phyloP scores from a whole-genome alignment of 2,797 vertebrate genomes.

The Sebastes wilsoni region DNA sequence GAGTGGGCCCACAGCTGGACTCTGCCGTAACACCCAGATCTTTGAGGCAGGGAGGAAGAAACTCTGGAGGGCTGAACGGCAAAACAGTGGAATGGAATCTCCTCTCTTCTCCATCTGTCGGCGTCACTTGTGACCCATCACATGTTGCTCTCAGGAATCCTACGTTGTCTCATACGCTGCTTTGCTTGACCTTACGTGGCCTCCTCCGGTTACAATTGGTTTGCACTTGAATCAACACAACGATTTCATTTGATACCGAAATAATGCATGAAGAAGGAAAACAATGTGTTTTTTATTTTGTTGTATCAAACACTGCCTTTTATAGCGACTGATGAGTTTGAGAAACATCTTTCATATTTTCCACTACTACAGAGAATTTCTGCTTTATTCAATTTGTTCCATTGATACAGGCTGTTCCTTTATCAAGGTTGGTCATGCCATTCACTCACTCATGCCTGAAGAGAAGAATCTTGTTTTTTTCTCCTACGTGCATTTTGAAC shows the following conservation, averaged over 20 bases:
- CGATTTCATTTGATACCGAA: background rate
- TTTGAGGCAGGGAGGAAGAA: constrained; percentile 24
- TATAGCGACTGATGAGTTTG: background rate
- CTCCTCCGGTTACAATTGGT: background rate
- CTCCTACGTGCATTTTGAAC: background rate
- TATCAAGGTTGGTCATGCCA: background rate
- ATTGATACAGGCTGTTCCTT: background rate
- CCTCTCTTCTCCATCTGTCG: constrained; percentile 19
- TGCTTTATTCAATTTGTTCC: constrained; percentile 15
- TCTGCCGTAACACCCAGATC: constrained; percentile 33
- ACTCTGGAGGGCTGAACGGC: constrained; percentile 8
- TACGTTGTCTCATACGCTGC: background rate
- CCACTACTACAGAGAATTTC: constrained; percentile 18
- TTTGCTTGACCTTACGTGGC: constrained; percentile 2
- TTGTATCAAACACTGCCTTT: background rate
- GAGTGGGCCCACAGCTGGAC: constrained; percentile 66
- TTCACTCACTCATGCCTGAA: background rate
- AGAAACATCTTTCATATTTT: constrained; percentile 17
- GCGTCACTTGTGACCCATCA: constrained; percentile 30
- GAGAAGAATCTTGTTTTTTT: background rate
- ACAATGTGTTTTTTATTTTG: constrained; percentile 2
- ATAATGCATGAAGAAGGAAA: background rate
- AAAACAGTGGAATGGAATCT: constrained; percentile 18
- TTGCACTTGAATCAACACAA: background rate
- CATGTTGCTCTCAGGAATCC: constrained; percentile 5